Evolutionary conservation across 2,888 invertebrate genomes (phyloP).

Genomic region (Monochamus alternatus): DNA sequence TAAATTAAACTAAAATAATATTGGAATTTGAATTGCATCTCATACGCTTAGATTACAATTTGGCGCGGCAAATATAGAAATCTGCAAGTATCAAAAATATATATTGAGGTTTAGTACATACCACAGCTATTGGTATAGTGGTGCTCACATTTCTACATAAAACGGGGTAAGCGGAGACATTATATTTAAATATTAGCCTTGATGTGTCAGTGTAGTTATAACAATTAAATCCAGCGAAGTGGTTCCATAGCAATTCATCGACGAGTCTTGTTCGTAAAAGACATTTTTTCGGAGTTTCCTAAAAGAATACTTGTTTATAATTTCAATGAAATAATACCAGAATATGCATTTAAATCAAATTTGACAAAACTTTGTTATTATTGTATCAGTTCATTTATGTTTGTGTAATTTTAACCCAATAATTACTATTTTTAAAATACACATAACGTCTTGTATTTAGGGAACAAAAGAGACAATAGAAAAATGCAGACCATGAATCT

Average conservation of each 20-base stretch:
- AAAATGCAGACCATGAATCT: no score
- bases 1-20: no score
- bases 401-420: no score
- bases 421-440: no score
- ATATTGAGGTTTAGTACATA: conserved; percentile 39
- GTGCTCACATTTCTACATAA: conserved; percentile 5
- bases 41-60: no score
- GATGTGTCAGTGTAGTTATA: conserved; percentile 56
- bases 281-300: conserved; percentile 37
- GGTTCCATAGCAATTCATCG: conserved; percentile 51
- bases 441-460: no score
- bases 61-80: neutral
- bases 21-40: no score
- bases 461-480: no score
- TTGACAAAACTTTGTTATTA: no score
- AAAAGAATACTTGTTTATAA: neutral
- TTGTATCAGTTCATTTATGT: no score
- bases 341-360: no score
- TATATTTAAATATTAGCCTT: conserved; percentile 49
- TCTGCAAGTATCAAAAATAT: neutral
- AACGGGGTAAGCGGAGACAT: conserved; percentile 24
- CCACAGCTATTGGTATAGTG: conserved; percentile 43
- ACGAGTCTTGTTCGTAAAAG: conserved; percentile 29
- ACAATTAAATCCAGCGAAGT: conserved; percentile 54
- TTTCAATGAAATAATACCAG: no score